phyloP scores from a whole-genome alignment of 2,888 invertebrate genomes.

The Metallyticus violacea region DNA sequence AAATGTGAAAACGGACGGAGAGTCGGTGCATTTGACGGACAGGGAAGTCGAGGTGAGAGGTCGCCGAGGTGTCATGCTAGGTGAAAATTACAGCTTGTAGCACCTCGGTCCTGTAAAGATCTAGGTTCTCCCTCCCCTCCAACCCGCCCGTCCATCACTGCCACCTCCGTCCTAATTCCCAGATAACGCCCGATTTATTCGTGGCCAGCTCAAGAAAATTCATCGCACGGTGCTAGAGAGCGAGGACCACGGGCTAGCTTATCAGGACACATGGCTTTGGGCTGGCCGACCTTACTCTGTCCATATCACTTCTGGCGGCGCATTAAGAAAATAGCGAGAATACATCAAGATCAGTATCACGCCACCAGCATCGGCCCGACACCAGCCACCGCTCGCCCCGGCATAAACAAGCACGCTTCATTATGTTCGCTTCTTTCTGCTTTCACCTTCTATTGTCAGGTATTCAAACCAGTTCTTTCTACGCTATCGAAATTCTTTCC shows the following conservation, averaged over 20 bases:
- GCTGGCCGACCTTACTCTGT: not conserved
- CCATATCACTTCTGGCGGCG: not conserved
- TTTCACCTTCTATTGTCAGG: too few species aligned
- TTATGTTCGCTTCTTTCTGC: not conserved
- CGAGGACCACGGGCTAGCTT: not conserved
- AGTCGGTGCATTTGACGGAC: not conserved
- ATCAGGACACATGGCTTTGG: not conserved
- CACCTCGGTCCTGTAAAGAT: not conserved
- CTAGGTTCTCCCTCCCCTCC: not conserved
- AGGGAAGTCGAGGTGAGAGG: not conserved
- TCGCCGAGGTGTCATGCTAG: not conserved
- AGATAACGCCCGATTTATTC: not conserved
- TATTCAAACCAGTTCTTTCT: too few species aligned
- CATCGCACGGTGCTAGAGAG: too few species aligned
- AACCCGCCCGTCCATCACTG: not conserved
- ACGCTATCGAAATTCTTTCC: too few species aligned
- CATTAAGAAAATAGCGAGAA: not conserved
- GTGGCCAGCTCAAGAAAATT: not conserved
- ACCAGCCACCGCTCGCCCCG: too few species aligned
- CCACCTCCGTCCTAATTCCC: not conserved
- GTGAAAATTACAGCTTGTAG: not conserved
- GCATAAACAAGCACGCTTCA: not conserved
- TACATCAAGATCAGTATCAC: not conserved
- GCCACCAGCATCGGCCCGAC: not conserved
- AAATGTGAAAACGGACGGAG: too few species aligned